Evolutionary conservation across 2,797 vertebrate genomes (phyloP).

Genomic region (Poeciliopsis infans): DNA sequence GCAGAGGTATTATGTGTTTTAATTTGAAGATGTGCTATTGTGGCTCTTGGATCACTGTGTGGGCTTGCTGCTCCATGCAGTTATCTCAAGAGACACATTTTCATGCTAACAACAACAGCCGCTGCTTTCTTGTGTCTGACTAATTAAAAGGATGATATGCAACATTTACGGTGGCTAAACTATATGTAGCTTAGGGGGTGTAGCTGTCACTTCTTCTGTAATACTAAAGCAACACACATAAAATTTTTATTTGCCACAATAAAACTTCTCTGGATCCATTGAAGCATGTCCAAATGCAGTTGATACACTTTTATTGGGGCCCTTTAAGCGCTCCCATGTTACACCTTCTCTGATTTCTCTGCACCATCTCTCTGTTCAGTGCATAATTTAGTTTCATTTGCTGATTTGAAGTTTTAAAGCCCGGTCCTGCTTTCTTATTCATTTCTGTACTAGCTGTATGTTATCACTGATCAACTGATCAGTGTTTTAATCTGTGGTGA

Average conservation of each 20-base stretch:
- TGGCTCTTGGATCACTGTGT: neutral
- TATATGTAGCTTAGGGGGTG: neutral
- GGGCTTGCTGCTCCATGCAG: neutral
- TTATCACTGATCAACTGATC: neutral
- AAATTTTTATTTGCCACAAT: neutral
- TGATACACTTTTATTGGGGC: neutral
- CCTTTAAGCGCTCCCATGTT: neutral
- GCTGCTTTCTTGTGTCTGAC: neutral
- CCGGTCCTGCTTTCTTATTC: neutral
- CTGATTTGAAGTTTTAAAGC: neutral
- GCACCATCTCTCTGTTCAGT: neutral
- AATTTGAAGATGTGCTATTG: neutral
- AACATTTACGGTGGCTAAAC: neutral
- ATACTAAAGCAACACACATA: neutral
- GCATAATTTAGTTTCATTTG: neutral
- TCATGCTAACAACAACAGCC: conserved; percentile 1
- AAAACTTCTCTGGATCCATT: neutral
- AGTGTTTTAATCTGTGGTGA: neutral
- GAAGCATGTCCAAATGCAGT: neutral
- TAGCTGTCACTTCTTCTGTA: conserved; percentile 1
- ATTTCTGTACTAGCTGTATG: neutral
- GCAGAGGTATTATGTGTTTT: neutral
- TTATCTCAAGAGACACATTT: conserved; percentile 15
- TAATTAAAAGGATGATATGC: neutral
- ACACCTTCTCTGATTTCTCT: neutral